Evolutionary conservation across 2,113 vertebrate species (phyloP).

Genomic region (Colius striatus): DNA sequence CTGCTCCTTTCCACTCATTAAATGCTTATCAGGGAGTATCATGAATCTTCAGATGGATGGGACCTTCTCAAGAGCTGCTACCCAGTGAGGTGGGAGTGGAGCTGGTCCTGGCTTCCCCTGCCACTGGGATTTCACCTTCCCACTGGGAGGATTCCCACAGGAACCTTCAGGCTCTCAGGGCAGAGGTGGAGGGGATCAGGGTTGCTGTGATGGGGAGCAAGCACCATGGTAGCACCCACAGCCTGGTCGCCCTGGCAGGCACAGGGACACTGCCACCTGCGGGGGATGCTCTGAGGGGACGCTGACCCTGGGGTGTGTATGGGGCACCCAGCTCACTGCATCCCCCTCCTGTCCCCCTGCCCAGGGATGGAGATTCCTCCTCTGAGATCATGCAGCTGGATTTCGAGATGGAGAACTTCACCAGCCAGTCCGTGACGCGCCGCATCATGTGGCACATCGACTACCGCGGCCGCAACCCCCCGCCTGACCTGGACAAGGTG

Average conservation of each 20-base stretch:
- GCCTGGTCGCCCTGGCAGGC: fast-evolving
- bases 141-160: not conserved
- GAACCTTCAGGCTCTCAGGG: not conserved
- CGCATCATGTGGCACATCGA: slow-evolving; percentile 99
- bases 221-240: not conserved
- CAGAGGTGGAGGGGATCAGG: fast-evolving
- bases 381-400: slow-evolving; percentile 96
- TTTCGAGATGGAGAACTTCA: slow-evolving; percentile 99
- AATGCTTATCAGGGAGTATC: not conserved
- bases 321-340: not conserved
- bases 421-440: slow-evolving; percentile 95
- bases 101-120: not conserved
- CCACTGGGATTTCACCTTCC: not conserved
- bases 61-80: not conserved
- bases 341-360: not conserved
- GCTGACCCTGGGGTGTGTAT: fast-evolving
- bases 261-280: not conserved
- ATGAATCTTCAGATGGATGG: not conserved
- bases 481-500: slow-evolving; percentile 90
- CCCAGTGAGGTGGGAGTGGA: fast-evolving
- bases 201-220: not conserved
- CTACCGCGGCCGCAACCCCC: slow-evolving; percentile 88
- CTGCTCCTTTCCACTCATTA: not conserved
- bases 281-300: not conserved
- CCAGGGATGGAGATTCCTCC: slow-evolving; percentile 83